Conservation (phyloP, 2,888 invertebrate genomes). For the Theretra japonica region DNA sequence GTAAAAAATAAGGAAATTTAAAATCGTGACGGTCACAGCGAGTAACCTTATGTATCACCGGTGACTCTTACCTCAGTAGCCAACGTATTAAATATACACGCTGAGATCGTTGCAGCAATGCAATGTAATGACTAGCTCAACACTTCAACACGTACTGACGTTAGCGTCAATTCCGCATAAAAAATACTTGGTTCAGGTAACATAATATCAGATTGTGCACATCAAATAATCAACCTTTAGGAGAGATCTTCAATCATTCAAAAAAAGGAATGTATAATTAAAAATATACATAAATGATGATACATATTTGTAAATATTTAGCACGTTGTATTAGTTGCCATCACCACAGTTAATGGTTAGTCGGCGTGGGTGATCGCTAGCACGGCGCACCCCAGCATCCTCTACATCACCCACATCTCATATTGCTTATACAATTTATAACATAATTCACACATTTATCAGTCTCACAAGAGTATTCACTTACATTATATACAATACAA, state of each 20-base stretch:
- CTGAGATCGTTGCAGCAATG: not conserved
- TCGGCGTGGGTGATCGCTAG: not conserved
- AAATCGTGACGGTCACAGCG: not conserved
- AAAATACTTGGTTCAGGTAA: not conserved
- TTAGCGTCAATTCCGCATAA: not conserved
- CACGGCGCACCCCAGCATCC: slow-evolving; percentile 17
- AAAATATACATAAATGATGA: not conserved
- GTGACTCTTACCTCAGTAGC: not conserved
- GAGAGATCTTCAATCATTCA: not conserved
- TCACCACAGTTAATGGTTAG: slow-evolving; percentile 8
- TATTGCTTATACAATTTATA: slow-evolving; percentile 18
- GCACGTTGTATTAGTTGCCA: slow-evolving; percentile 8
- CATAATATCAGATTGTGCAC: slow-evolving; percentile 1
- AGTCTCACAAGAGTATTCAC: slow-evolving; percentile 34
- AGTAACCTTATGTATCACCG: not conserved
- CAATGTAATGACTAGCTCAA: slow-evolving; percentile 16
- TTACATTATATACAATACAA: slow-evolving; percentile 32
- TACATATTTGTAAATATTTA: not conserved
- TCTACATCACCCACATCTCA: not conserved
- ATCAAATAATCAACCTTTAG: not conserved
- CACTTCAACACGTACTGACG: no score
- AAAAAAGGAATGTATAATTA: not conserved
- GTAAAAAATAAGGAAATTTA: not conserved
- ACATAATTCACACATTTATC: slow-evolving; percentile 31
- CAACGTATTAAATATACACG: not conserved